Percentiles rank a stretch among this genome's conserved stretches.
Conservation (phyloP, 2,113 vertebrate species). For the Callocephalon fimbriatum region DNA sequence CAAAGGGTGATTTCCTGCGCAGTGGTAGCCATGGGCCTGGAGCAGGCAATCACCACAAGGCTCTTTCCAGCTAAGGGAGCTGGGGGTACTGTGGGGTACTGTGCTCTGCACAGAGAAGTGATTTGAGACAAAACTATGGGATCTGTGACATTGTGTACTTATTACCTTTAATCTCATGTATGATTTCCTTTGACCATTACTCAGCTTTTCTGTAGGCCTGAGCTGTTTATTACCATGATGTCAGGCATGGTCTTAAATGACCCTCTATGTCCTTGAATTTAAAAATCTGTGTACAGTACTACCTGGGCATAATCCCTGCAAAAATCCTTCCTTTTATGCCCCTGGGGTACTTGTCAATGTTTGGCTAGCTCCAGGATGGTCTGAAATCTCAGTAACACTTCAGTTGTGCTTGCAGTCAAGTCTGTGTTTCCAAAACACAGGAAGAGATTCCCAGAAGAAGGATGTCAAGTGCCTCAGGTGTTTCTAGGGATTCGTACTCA, state of each 20-base stretch:
- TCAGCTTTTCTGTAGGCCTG: not conserved
- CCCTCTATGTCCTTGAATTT: not conserved
- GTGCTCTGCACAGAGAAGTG: not conserved
- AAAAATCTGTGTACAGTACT: not conserved
- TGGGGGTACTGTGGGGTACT: not conserved
- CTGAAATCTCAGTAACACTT: not conserved
- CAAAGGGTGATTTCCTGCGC: not conserved
- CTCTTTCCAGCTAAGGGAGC: not conserved
- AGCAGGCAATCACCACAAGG: not conserved
- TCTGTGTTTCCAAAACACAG: not conserved
- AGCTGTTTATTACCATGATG: not conserved
- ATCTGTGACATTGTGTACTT: not conserved
- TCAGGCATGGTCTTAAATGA: not conserved
- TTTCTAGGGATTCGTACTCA: not conserved
- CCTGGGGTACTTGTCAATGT: not conserved
- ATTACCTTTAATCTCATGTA: not conserved
- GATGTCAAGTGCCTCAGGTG: not conserved
- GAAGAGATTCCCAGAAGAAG: not conserved
- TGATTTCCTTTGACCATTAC: not conserved
- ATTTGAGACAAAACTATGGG: not conserved
- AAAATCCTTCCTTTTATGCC: not conserved
- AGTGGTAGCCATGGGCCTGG: not conserved
- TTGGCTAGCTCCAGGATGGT: not conserved
- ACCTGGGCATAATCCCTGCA: not conserved
- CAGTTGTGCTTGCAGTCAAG: not conserved